Base-by-base conservation (phyloP, 2,888 invertebrate genomes). In the Helicoverpa assulta region DNA sequence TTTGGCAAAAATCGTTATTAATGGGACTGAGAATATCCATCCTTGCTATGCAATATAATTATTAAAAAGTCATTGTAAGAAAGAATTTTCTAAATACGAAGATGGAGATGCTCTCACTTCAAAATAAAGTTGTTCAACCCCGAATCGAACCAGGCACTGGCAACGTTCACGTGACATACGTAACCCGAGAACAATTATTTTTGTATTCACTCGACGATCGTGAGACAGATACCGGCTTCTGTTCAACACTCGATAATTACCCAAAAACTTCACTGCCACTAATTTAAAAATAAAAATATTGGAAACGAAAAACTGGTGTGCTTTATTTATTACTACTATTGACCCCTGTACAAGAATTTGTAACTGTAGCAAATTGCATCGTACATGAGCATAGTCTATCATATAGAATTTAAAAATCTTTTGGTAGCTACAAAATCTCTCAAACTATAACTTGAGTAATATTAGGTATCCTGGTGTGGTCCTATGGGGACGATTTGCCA, bases 211-310 rank as follows among this genome's bases (percentile, higher is more conserved):
- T 85, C 85, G 29, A 64, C 78, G 84, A 85, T 84, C 82, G 87
- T 89, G 89, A 90, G 91, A 90, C 93, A 91, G 91, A 74, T 84
- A 89, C 90, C 90, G 89, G 92, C 84, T 93, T 95, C 84, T 85
- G 91, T 94, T 94, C 88, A 86, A 89, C 80, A 77, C 86, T 89
- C 86, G 89, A 89, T 89, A 91, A 91, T 91, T 92, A 90, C 91
- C 93, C 92, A 89, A 92, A 82, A 94, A 94, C 93, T 95, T 95
- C 95, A 95, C 95, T 95, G 95, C 95, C 95, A 95, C 94, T 95
- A 95, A 95, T 93, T 94, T 95, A 95, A 95, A 93, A 95, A 95
- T 95, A 94, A 95, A 94, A 95, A 93, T 95, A 95, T 94, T 94
- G 94, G 94, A 95, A 95, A 94, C 86, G 90, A 93, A 26, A 4